Percentiles rank a stretch among this genome's conserved stretches.
phyloP scores from a whole-genome alignment of 2,113 vertebrate genomes.

The Hipposideros armiger region DNA sequence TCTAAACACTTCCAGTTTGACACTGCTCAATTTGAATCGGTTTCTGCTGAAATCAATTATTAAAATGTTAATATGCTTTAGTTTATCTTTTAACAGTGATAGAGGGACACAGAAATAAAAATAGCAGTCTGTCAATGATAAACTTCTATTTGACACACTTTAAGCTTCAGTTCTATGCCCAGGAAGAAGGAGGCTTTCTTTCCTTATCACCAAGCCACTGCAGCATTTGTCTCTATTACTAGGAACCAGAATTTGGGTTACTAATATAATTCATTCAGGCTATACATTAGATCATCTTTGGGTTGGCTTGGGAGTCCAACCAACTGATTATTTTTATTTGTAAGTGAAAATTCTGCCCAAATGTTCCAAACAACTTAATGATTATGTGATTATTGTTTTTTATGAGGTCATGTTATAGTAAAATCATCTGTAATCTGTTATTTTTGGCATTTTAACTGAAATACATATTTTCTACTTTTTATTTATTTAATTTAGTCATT shows the following conservation, averaged over 20 bases:
- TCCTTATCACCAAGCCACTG: neutral
- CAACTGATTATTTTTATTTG: neutral
- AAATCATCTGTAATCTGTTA: neutral
- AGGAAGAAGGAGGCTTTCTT: neutral
- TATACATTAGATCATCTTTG: neutral
- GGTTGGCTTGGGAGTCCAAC: neutral
- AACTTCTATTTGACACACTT: neutral
- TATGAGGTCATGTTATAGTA: neutral
- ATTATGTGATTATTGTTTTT: neutral
- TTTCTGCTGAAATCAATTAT: neutral
- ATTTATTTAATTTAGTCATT: neutral
- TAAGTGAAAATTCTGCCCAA: neutral
- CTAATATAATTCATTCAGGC: neutral
- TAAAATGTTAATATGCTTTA: neutral
- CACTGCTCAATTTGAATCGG: neutral
- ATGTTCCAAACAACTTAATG: neutral
- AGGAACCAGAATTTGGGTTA: neutral
- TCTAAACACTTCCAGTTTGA: neutral
- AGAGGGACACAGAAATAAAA: neutral
- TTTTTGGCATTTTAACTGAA: constrained; percentile 3
- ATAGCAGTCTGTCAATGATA: neutral
- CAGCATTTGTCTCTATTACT: neutral
- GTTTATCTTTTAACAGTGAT: neutral
- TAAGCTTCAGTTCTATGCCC: neutral
- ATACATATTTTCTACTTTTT: neutral